Percentiles rank a stretch among this genome's conserved stretches.
These are phyloP conservation scores for Plestiodon gilberti DNA, from an alignment of 2,113 vertebrate species.

Conservation along the genomic window DNA sequence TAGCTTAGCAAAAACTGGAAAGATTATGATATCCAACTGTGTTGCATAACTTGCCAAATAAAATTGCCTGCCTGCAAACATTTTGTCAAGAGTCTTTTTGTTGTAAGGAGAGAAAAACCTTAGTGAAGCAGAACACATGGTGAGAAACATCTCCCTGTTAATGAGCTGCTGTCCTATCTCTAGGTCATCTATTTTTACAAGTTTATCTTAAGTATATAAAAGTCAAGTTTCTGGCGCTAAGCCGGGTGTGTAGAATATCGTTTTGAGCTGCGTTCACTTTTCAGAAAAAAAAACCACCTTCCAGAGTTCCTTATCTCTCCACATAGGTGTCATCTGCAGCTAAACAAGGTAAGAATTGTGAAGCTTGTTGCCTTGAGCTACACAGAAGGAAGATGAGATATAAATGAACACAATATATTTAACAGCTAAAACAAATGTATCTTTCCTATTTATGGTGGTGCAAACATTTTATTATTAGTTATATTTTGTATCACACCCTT, in stretches of 20 bases:
- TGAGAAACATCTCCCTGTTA: background rate
- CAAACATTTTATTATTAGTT: background rate
- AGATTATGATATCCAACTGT: rapidly evolving
- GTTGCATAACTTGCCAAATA: background rate
- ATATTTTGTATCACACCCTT: background rate
- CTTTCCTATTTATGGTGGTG: background rate
- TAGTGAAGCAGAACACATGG: background rate
- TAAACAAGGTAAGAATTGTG: background rate
- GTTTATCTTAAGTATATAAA: conserved; percentile 6
- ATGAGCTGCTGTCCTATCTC: background rate
- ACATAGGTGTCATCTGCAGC: background rate
- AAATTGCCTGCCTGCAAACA: background rate
- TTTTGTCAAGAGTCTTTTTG: background rate
- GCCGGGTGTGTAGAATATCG: background rate
- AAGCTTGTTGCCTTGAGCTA: background rate
- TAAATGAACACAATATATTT: background rate
- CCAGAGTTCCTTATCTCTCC: background rate
- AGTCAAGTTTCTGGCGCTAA: background rate
- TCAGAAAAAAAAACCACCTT: background rate
- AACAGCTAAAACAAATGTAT: background rate
- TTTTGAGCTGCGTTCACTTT: background rate
- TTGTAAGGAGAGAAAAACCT: background rate
- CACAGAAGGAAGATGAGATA: background rate
- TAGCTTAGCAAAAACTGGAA: background rate
- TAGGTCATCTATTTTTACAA: conserved; percentile 14